Base-by-base conservation (phyloP, 2,888 invertebrate species). In the Hydrotaea diabolus region DNA sequence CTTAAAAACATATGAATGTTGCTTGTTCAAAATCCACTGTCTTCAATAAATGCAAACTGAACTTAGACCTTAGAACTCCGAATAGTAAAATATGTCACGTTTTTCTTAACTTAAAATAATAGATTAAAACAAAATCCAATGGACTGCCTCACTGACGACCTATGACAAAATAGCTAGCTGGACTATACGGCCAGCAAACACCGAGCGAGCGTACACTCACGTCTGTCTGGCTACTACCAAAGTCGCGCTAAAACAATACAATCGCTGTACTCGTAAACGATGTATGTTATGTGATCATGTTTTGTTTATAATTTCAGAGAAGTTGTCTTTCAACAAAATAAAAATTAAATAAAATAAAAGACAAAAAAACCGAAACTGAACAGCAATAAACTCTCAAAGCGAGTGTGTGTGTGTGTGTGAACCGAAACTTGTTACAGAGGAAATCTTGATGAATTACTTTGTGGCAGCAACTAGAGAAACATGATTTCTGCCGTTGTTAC, bases 361-460 rank as follows among this genome's bases (percentile, higher is more conserved):
- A n/a, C n/a, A 36, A 1, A 17, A 31, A 11, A 69, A 31, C 2
- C 62, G n/a, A 15, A 39, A 39, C 39, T 2, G 8, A 36, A 8
- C 36, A 8, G 3, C 36, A 36, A 36, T 7, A 77, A 64, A 19
- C 39, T 43, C 13, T 57, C 36, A 73, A 81, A 77, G 59, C 71
- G 66, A 69, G 69, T 11, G 46, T 78, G 81, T 80, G 77, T 80
- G 69, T 11, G 46, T 78, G 81, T 80, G 77, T 80, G 80, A 77
- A 80, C 77, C 26, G 36, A 85, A 86, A 86, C 86, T 80, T 77
- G 86, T 83, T 86, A 66, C 78, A 86, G 74, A 84, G 84, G 84
- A 85, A 85, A 84, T 79, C 82, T 82, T 82, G 83, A 85, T 85
- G 86, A 86, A 85, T 86, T 83, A 82, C 80, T 78, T 82, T 39